Evolutionary conservation across 2,113 vertebrate species (phyloP).

Genomic region (Lathamus discolor): DNA sequence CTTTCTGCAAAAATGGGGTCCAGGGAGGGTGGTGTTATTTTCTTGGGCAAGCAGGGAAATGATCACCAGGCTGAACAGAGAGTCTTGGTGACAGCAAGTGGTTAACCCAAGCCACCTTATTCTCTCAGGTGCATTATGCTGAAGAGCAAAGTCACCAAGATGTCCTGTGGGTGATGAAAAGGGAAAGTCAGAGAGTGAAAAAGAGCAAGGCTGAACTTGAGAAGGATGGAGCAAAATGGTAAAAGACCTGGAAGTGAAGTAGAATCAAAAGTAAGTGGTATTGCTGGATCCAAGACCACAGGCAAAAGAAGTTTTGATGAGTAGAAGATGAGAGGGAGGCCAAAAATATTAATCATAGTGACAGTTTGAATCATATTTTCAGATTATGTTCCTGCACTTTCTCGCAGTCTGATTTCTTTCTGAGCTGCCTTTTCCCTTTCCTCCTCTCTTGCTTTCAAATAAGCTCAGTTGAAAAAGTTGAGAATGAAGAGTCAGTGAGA

Average conservation of each 20-base stretch:
- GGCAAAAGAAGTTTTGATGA: neutral
- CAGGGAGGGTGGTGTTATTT: neutral
- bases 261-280: neutral
- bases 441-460: neutral
- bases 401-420: neutral
- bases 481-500: slow-evolving; percentile 22
- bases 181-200: neutral
- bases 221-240: neutral
- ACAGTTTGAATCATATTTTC: slow-evolving; percentile 5
- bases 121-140: neutral
- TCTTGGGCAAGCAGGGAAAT: neutral
- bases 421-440: neutral
- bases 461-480: neutral
- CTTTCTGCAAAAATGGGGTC: neutral
- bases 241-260: neutral
- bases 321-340: neutral
- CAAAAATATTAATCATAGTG: slow-evolving; percentile 41
- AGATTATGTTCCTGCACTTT: neutral
- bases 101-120: neutral
- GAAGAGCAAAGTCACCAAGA: neutral
- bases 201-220: neutral
- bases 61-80: neutral
- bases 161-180: neutral
- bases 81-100: neutral
- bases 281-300: neutral